A percentile compares a stretch with the other conserved stretches of the same genome.
These are phyloP conservation scores for Neostethus bicornis DNA, from an alignment of 2,797 vertebrate genomes.

Conservation along the genomic window DNA sequence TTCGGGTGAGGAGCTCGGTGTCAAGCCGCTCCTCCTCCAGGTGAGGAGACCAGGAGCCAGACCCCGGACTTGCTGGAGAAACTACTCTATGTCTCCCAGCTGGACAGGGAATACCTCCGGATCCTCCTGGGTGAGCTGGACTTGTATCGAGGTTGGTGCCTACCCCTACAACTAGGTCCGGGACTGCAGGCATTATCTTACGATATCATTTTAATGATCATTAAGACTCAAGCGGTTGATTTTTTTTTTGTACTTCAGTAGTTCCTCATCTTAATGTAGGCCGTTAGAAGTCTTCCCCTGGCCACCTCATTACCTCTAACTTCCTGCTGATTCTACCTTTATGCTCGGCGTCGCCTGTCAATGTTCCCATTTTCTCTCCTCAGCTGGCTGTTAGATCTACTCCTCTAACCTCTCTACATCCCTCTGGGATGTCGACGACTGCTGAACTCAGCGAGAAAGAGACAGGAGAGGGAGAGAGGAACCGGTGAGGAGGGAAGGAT, in stretches of 20 bases:
- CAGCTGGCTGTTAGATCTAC: constrained; percentile 43
- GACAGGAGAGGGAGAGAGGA: constrained; percentile 6
- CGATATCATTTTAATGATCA: neutral
- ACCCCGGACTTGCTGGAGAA: too few species aligned
- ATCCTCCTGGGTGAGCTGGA: too few species aligned
- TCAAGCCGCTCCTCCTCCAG: too few species aligned
- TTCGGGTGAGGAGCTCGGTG: too few species aligned
- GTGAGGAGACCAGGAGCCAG: too few species aligned
- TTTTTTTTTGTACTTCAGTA: neutral
- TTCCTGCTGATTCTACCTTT: constrained; percentile 28
- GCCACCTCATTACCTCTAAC: constrained; percentile 24
- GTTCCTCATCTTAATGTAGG: constrained; percentile 24
- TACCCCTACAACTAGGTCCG: too few species aligned
- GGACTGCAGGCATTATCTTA: too few species aligned
- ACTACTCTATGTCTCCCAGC: too few species aligned
- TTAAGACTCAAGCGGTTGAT: constrained; percentile 9
- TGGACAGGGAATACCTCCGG: too few species aligned
- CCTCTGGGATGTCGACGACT: constrained; percentile 47
- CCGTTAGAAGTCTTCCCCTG: constrained; percentile 31
- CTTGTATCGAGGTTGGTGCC: too few species aligned
- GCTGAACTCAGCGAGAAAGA: constrained; percentile 54
- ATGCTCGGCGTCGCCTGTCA: neutral
- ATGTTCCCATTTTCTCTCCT: constrained; percentile 26
- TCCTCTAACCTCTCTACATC: constrained; percentile 41
- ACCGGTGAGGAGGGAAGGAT: neutral